phyloP scores from a whole-genome alignment of 2,888 invertebrate genomes.

The Oxyteleia sp. region DNA sequence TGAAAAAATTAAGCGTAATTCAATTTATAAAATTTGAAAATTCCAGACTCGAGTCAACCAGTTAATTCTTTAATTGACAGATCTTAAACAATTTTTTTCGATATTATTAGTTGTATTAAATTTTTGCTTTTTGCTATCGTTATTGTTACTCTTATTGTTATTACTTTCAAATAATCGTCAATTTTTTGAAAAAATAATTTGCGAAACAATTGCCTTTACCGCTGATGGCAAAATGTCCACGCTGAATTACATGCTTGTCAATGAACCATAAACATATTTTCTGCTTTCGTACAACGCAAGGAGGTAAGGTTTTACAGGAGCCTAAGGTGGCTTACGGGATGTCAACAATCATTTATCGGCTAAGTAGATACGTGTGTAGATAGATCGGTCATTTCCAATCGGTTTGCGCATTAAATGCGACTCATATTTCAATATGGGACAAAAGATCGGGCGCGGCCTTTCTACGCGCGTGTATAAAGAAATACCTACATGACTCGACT shows the following conservation, averaged over 20 bases:
- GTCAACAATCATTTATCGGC: conserved; percentile 79
- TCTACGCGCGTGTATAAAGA: conserved; percentile 64
- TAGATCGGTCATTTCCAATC: conserved; percentile 74
- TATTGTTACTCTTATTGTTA: no score
- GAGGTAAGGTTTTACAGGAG: conserved; percentile 63
- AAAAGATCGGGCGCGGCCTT: conserved; percentile 77
- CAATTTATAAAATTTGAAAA: no score
- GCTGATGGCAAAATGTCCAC: conserved; percentile 38
- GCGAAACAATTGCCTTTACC: not conserved
- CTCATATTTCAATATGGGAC: conserved; percentile 76
- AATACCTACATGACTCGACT: conserved; percentile 73
- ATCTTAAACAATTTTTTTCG: no score
- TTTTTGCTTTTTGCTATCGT: no score
- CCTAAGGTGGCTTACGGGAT: conserved; percentile 76
- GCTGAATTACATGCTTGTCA: conserved; percentile 62
- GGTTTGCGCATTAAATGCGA: conserved; percentile 67
- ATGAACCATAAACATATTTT: conserved; percentile 67
- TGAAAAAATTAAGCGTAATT: no score
- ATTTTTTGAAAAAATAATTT: no score
- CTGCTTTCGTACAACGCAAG: conserved; percentile 39
- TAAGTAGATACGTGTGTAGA: conserved; percentile 64
- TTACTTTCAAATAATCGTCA: no score
- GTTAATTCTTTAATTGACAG: no score
- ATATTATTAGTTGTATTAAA: no score
- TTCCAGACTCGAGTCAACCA: no score